These are phyloP conservation scores for Sarcophaga subvicina DNA, from an alignment of 2,888 invertebrate genomes.

Conservation along the genomic window DNA sequence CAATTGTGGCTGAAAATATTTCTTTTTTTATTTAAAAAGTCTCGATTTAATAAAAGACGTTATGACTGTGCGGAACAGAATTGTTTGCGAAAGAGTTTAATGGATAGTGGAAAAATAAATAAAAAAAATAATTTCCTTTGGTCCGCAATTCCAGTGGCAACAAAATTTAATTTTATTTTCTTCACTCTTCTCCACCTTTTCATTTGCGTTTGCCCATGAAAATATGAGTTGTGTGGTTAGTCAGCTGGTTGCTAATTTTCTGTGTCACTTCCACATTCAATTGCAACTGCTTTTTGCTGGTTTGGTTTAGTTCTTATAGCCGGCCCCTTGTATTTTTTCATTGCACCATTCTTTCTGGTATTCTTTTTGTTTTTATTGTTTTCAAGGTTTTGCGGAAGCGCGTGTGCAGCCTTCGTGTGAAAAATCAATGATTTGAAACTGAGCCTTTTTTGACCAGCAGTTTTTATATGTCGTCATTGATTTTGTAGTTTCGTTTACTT, in stretches of 20 bases:
- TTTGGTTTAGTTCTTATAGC: constrained; percentile 1
- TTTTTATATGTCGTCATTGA: constrained; percentile 44
- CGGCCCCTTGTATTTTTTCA: constrained; percentile 18
- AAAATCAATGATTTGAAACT: constrained; percentile 52
- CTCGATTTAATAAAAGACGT: no score
- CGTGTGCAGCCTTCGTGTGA: constrained; percentile 47
- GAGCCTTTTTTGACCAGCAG: constrained; percentile 2
- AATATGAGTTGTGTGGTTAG: constrained; percentile 3
- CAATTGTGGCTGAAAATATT: background rate
- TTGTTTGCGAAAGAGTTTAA: no score
- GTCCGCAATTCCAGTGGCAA: no score
- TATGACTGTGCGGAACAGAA: no score
- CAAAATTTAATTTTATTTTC: no score
- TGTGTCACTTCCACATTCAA: constrained; percentile 31
- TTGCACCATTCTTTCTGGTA: constrained; percentile 5
- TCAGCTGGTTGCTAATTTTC: constrained; percentile 45
- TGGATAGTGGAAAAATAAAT: no score
- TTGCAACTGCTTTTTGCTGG: background rate
- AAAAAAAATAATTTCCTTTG: no score
- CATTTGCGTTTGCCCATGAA: constrained; percentile 18
- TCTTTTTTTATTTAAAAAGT: no score
- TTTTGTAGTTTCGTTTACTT: background rate
- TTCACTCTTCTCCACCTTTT: background rate
- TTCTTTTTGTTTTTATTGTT: constrained; percentile 9
- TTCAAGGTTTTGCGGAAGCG: constrained; percentile 58